Conservation (phyloP, 2,113 vertebrate genomes). For the Ammodytes dubius region DNA sequence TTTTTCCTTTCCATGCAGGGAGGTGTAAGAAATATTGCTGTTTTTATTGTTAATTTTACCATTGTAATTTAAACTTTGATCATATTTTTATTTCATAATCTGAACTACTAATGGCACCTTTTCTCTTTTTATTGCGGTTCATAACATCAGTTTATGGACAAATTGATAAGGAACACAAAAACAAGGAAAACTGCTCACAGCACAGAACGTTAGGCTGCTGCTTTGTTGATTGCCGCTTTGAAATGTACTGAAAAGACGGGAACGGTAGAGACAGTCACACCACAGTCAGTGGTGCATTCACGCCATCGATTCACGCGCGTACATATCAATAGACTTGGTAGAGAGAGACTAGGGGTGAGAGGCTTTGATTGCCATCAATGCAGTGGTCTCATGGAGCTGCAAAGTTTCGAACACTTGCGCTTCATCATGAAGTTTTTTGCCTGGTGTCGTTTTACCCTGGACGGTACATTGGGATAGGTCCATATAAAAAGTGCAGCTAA, state of each 20-base stretch:
- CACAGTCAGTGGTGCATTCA: conserved; percentile 37
- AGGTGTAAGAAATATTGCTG: conserved; percentile 16
- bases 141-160: no score
- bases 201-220: no score
- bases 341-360: neutral
- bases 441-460: neutral
- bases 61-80: no score
- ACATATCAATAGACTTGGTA: no score
- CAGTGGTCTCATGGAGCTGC: conserved; percentile 9
- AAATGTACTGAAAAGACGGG: no score
- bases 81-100: no score
- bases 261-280: conserved; percentile 4
- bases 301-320: neutral
- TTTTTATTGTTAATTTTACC: neutral
- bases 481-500: neutral
- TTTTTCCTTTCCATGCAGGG: neutral
- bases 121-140: no score
- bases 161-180: no score
- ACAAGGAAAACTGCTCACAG: no score
- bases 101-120: no score
- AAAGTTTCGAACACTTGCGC: conserved; percentile 11
- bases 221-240: no score
- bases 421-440: neutral
- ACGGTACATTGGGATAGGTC: neutral
- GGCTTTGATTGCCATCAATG: conserved; percentile 11